These are phyloP conservation scores for Trachythela sp. DNA, from an alignment of 64 coral and sea anemone species.

Conservation along the genomic window DNA sequence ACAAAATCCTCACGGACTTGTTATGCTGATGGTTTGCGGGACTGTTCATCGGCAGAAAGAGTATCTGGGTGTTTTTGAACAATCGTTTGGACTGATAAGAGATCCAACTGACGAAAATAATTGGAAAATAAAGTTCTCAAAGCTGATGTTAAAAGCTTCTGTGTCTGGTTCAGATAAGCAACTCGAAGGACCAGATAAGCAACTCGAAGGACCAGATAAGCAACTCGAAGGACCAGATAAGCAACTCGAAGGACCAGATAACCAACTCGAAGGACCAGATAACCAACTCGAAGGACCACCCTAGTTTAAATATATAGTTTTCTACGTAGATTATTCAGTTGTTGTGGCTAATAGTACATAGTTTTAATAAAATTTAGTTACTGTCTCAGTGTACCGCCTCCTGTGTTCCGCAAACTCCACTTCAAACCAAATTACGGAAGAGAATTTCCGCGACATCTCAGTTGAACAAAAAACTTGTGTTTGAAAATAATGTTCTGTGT, in stretches of 20 bases:
- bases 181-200: neutral
- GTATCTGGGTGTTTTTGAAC: neutral
- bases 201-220: neutral
- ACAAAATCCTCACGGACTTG: neutral
- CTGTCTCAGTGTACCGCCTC: too few relatives aligned
- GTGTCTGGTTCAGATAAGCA: neutral
- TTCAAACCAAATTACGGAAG: too few relatives aligned
- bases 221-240: neutral
- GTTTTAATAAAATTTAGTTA: neutral
- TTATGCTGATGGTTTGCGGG: neutral
- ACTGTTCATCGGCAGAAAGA: neutral
- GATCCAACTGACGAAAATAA: constrained; percentile 18
- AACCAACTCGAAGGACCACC: neutral
- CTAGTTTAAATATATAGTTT: neutral
- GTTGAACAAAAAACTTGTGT: too few relatives aligned
- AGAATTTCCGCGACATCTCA: too few relatives aligned
- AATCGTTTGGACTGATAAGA: neutral
- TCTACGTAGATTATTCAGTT: neutral
- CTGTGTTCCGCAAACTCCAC: neutral
- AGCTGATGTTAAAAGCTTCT: neutral
- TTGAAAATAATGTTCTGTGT: too few relatives aligned
- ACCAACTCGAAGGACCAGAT: neutral
- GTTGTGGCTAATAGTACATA: neutral
- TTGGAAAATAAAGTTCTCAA: constrained; percentile 20
- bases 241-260: neutral